These are phyloP conservation scores for Elaphurus davidianus DNA, from an alignment of 2,113 vertebrate genomes.

Conservation along the genomic window DNA sequence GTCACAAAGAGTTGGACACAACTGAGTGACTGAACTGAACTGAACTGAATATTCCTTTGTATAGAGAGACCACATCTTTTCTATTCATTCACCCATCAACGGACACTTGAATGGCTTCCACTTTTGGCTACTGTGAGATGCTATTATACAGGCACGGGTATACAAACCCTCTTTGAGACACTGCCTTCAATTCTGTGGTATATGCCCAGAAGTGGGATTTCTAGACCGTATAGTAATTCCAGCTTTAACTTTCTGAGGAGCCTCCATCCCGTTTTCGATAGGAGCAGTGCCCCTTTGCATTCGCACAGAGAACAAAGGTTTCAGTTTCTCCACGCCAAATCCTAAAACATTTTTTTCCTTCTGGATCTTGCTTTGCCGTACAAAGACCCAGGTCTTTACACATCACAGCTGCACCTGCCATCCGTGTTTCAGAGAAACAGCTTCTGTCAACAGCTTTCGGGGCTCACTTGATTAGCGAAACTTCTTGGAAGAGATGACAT, in stretches of 20 bases:
- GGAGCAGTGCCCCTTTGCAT: not conserved
- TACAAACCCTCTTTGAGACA: not conserved
- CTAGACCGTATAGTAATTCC: not conserved
- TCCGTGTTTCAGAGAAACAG: not conserved
- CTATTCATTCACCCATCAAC: fast-evolving
- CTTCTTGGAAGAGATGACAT: not conserved
- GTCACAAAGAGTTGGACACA: fast-evolving
- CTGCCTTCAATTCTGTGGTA: not conserved
- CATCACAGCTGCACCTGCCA: not conserved
- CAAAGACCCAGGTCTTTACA: not conserved
- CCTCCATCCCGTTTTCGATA: not conserved
- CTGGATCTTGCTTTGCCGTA: not conserved
- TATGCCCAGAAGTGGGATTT: too few relatives aligned
- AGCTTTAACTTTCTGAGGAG: not conserved
- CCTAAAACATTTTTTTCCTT: too few relatives aligned
- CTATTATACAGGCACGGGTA: not conserved
- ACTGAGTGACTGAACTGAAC: not conserved
- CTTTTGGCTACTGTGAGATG: not conserved
- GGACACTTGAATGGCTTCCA: not conserved
- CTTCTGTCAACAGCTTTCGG: fast-evolving
- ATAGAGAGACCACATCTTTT: too few relatives aligned
- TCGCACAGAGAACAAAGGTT: too few relatives aligned
- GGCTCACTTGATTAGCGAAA: not conserved
- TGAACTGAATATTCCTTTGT: not conserved
- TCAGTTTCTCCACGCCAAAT: not conserved